Base-by-base conservation (phyloP, 1,140 invertebrate species). In the Dinoponera quadriceps region DNA sequence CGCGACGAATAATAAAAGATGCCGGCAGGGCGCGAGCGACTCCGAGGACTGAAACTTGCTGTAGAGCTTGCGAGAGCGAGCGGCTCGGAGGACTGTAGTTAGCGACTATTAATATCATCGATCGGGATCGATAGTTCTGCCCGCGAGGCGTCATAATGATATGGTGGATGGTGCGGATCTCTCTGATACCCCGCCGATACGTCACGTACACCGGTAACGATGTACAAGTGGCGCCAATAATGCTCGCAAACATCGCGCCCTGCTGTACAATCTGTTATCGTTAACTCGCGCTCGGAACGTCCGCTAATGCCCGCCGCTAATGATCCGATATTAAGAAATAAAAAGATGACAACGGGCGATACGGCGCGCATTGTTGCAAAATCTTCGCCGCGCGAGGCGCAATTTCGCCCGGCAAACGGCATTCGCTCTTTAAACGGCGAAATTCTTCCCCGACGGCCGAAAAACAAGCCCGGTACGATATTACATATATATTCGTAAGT, bases 41-140 rank as follows among this genome's bases (percentile, higher is more conserved):
- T 33, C 65, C 65, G 69, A 69, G 57, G 54, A 49, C 74, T 57
- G 85, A 80, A 88, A 85, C 77, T 74, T 69, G 68, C 77, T 85
- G 77, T 85, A 74, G 87, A 84, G 87, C 83, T 77, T 49, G 62
- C 48, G 68, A 71, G 86, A 71, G 86, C 85, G 83, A 85, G 88
- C 86, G 84, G 87, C 78, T 85, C 85, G 82, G 81, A 92, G 91
- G 89, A 92, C 92, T 93, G 90, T 93, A 92, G 90, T 93, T 93
- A 93, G 90, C 92, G 92, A 92, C 92, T 93, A 93, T 93, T 93
- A 93, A 93, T 93, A 93, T 92, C 91, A 90, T 93, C 91, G 92
- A 93, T 93, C 92, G 85, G 78, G 88, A 93, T 93, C 92, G 91
- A 93, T 93, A 92, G 91, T 92, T 90, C 71, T 91, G 85, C 91